Evolutionary conservation across 2,797 vertebrate genomes (phyloP).

Genomic region (Poecilia picta): DNA sequence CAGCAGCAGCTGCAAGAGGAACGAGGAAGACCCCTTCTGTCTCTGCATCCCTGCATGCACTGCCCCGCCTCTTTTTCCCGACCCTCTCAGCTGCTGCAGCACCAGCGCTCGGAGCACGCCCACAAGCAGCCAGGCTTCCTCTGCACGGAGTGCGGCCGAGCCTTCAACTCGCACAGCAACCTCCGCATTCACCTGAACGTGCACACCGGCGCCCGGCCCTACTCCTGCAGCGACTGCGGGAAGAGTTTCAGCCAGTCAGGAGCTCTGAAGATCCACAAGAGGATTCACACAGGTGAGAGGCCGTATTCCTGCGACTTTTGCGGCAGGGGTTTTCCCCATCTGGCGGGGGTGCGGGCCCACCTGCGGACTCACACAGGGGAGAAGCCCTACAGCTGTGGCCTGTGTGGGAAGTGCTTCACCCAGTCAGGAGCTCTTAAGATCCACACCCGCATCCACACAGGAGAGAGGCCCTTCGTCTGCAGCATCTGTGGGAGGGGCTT

Average conservation of each 20-base stretch:
- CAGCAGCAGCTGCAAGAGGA: slow-evolving; percentile 61
- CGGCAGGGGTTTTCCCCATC: slow-evolving; percentile 81
- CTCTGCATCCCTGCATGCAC: slow-evolving; percentile 82
- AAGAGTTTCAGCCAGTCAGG: slow-evolving; percentile 86
- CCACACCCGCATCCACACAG: slow-evolving; percentile 83
- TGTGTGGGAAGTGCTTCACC: slow-evolving; percentile 86
- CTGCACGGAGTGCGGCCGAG: slow-evolving; percentile 80
- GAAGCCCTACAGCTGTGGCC: slow-evolving; percentile 82
- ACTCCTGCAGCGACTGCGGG: slow-evolving; percentile 80
- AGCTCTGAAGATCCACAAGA: slow-evolving; percentile 83
- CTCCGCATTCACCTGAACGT: slow-evolving; percentile 85
- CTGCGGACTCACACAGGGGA: slow-evolving; percentile 85
- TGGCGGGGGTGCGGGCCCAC: slow-evolving; percentile 83
- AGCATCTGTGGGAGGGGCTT: slow-evolving; percentile 81
- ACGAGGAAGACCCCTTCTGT: slow-evolving; percentile 7
- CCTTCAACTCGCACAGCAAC: slow-evolving; percentile 86
- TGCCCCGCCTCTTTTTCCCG: slow-evolving; percentile 80
- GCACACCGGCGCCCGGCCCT: slow-evolving; percentile 83
- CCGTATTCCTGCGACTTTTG: slow-evolving; percentile 83
- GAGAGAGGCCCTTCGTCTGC: slow-evolving; percentile 83
- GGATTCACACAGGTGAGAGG: slow-evolving; percentile 84
- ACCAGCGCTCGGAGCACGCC: slow-evolving; percentile 81
- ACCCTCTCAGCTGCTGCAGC: slow-evolving; percentile 84
- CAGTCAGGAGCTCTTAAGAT: slow-evolving; percentile 86
- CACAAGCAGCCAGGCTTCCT: slow-evolving; percentile 78